Evolutionary conservation across 92 coral and sea anemone genomes (phyloP).

Genomic region (Pocillopora meandrina): DNA sequence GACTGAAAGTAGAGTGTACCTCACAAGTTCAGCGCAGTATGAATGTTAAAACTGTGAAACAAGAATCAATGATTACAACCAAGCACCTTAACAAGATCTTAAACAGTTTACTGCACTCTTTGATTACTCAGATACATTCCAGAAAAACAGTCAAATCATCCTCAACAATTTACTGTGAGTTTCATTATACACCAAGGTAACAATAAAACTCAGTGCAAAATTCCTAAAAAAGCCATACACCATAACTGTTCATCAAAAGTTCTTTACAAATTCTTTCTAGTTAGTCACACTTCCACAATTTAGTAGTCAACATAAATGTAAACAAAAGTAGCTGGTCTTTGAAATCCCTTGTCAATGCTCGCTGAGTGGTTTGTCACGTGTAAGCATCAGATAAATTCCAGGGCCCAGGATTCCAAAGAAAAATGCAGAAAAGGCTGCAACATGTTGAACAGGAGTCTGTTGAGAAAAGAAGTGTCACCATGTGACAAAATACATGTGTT

Average conservation of each 20-base stretch:
- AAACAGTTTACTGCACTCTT: no score
- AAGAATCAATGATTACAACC: no score
- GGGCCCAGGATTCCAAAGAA: conserved; percentile 81
- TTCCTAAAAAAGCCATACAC: background rate
- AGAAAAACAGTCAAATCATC: background rate
- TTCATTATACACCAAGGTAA: background rate
- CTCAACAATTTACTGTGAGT: background rate
- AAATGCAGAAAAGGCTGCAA: conserved; percentile 66
- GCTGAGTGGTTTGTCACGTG: conserved; percentile 68
- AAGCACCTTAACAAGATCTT: no score
- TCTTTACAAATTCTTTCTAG: background rate
- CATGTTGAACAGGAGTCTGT: conserved; percentile 76
- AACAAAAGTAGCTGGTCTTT: background rate
- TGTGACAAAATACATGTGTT: no score
- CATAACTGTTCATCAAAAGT: background rate
- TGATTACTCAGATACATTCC: no score
- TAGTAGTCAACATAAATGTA: conserved; percentile 1
- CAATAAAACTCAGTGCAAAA: background rate
- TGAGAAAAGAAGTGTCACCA: background rate
- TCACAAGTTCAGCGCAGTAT: no score
- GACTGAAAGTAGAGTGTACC: no score
- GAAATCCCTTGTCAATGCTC: conserved; percentile 45
- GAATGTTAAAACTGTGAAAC: no score
- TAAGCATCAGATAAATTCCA: conserved; percentile 79
- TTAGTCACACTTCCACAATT: background rate